phyloP scores from a whole-genome alignment of 1,140 invertebrate genomes.

The Rhysida immarginata region DNA sequence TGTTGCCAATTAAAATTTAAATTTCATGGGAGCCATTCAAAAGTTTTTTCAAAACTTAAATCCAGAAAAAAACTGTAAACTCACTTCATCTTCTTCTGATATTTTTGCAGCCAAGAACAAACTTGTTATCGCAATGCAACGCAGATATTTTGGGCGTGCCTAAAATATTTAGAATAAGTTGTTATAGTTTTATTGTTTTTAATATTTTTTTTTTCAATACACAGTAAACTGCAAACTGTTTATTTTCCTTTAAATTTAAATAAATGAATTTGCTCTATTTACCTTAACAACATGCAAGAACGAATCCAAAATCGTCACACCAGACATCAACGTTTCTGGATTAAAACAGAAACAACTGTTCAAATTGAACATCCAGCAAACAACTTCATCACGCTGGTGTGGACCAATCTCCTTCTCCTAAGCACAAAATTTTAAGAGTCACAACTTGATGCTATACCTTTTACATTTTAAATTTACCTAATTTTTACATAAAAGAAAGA shows the following conservation, averaged over 20 bases:
- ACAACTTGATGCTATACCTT: no score
- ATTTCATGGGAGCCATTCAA: neutral
- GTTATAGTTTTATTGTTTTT: no score
- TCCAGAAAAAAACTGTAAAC: no score
- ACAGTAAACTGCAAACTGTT: no score
- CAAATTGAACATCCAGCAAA: slow-evolving; percentile 23
- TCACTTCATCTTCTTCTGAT: slow-evolving; percentile 31
- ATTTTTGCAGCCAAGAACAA: slow-evolving; percentile 31
- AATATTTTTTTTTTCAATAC: no score
- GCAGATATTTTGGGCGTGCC: slow-evolving; percentile 29
- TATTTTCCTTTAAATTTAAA: no score
- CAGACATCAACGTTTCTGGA: slow-evolving; percentile 26
- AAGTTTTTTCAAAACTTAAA: no score
- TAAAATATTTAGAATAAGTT: slow-evolving; percentile 18
- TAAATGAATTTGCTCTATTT: no score
- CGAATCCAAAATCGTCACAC: slow-evolving; percentile 24
- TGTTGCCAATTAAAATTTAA: neutral
- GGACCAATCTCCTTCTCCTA: slow-evolving; percentile 19
- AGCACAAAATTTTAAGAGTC: no score
- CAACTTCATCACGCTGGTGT: slow-evolving; percentile 22
- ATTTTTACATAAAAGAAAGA: no score
- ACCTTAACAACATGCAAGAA: slow-evolving; percentile 29
- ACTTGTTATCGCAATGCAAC: slow-evolving; percentile 28
- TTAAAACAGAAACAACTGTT: slow-evolving; percentile 24
- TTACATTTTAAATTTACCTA: no score